Conservation (phyloP, 2,888 invertebrate species). For the Ochropleura plecta region DNA sequence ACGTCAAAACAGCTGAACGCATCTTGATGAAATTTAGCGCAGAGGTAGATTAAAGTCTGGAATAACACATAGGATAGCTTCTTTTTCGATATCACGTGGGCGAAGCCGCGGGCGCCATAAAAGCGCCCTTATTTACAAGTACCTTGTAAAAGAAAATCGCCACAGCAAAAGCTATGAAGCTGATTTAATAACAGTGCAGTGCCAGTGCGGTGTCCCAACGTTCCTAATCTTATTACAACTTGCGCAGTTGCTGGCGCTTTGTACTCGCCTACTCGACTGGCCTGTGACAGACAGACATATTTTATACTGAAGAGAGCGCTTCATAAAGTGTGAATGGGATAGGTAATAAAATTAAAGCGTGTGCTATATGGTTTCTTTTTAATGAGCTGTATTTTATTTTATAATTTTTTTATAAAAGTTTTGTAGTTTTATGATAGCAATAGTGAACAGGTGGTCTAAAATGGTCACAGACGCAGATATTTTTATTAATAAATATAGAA, state of each 20-base stretch:
- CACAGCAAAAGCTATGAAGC: slow-evolving; percentile 31
- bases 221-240: slow-evolving; percentile 56
- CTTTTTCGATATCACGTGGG: no score
- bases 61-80: no score
- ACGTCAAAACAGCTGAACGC: no score
- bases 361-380: not conserved
- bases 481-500: no score
- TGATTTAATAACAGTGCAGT: slow-evolving; percentile 50
- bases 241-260: slow-evolving; percentile 46
- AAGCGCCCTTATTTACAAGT: not conserved
- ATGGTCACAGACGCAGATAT: no score
- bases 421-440: not conserved
- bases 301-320: slow-evolving; percentile 23
- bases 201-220: slow-evolving; percentile 39
- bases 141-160: slow-evolving; percentile 11
- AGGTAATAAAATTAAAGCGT: slow-evolving; percentile 22
- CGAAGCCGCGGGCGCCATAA: not conserved
- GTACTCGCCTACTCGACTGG: slow-evolving; percentile 15
- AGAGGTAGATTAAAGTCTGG: no score
- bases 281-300: slow-evolving; percentile 38
- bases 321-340: slow-evolving; percentile 34
- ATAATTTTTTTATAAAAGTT: not conserved
- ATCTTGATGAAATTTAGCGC: no score
- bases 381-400: not conserved
- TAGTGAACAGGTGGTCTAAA: not conserved